Base-by-base conservation (phyloP, 2,113 vertebrate genomes). In the Siniperca chuatsi region DNA sequence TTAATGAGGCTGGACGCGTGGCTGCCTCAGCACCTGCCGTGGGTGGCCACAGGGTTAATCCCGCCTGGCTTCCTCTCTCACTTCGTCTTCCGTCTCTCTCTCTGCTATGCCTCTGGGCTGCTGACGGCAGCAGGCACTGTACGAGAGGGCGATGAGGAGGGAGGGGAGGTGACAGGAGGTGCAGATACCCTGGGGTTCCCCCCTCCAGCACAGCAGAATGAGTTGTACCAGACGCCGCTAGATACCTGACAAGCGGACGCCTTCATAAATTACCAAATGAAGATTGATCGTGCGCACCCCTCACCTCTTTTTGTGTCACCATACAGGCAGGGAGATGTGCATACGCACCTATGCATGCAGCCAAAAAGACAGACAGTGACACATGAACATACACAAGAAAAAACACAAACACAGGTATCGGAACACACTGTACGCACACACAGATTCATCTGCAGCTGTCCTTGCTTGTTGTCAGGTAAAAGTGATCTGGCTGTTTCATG, bases 251-350 rank as follows among this genome's bases (percentile, higher is more conserved):
- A 96, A 94, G 90, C 81, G 37, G 90, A 93, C 79, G 91, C 92
- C 93, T 94, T 94, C 94, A 94, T 94, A 94, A 95, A 95, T 95
- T 94, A 93, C 94, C 92, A 92, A 95, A 96, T 95, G 95, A 95
- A 96, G 95, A 96, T 96, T 95, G 95, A 96, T 96, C 86, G 90
- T 50, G 72, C 86, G 4, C 86, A 68, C 87, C 81, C 76, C 68
- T 85, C 88, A 85, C 89, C 90, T 88, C 85, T 86, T 88, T 93
- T 89, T 88, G 91, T 85, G 87, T 84, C 85, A 16, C 60, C 86
- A 66, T 82, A 50, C 86, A 61, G 54, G 70, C 12, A 16, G 54
- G 54, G 25, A 50, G 61, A 75, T 20, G 69, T 15, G 52, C 77
- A 25, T 21, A 48, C 20, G 72, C 48, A 21, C 25, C 50, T 62